phyloP scores from a whole-genome alignment of 2,888 invertebrate genomes.

The Pristionchus exspectatus region DNA sequence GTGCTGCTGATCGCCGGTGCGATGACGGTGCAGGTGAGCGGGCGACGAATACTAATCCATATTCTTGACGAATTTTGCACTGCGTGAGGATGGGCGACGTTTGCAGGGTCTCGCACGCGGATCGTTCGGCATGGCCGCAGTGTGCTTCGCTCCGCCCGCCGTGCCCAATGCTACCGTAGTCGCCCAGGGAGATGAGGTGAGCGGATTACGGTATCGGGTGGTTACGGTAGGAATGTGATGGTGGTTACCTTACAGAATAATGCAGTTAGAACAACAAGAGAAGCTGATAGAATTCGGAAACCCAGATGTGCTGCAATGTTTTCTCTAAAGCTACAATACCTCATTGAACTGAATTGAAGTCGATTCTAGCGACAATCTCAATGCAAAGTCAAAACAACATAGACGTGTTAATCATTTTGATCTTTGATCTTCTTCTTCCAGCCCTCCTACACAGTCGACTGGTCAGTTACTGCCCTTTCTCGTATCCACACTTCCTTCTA shows the following conservation, averaged over 20 bases:
- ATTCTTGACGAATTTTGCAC: neutral
- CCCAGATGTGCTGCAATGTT: too few relatives aligned
- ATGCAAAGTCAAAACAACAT: neutral
- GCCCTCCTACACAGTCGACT: conserved; percentile 65
- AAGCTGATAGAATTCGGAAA: too few relatives aligned
- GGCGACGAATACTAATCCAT: neutral
- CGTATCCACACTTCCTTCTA: conserved; percentile 74
- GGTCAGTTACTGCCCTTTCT: conserved; percentile 70
- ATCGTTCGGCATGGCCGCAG: conserved; percentile 50
- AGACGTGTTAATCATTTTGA: neutral
- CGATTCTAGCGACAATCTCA: too few relatives aligned
- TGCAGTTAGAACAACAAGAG: too few relatives aligned
- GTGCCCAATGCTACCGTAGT: neutral
- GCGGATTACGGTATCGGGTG: neutral
- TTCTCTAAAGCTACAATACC: too few relatives aligned
- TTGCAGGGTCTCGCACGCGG: conserved; percentile 45
- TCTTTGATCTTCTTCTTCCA: conserved; percentile 36
- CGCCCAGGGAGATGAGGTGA: neutral
- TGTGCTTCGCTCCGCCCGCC: conserved; percentile 23
- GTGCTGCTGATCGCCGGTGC: conserved; percentile 67
- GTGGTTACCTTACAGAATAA: neutral
- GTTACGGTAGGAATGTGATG: neutral
- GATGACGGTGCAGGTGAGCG: conserved; percentile 60
- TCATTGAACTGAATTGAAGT: too few relatives aligned
- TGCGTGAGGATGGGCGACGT: neutral